phyloP scores from a whole-genome alignment of 2,797 vertebrate species.

The Pitangus sulphuratus region DNA sequence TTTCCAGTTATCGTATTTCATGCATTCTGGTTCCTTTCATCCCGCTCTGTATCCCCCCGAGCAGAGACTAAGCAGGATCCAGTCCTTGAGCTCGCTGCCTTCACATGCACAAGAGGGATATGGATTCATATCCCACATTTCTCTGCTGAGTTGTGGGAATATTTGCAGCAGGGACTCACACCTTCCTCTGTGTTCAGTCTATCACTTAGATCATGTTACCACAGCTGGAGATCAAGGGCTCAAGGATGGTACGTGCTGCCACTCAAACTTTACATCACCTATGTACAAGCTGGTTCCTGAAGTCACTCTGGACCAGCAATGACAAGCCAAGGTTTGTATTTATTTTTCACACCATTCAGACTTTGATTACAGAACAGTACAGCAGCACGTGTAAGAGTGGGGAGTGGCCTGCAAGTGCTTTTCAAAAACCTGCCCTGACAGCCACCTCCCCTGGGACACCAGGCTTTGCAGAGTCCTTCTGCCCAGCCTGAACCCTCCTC shows the following conservation, averaged over 20 bases:
- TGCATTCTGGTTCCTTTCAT: slow-evolving; percentile 47
- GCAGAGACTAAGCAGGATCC: neutral
- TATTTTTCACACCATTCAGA: neutral
- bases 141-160: neutral
- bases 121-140: neutral
- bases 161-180: neutral
- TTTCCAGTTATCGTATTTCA: slow-evolving; percentile 60
- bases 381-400: neutral
- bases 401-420: neutral
- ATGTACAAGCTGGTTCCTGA: neutral
- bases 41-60: neutral
- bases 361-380: neutral
- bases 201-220: neutral
- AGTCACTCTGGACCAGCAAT: neutral
- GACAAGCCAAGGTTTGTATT: neutral
- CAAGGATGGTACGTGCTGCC: neutral
- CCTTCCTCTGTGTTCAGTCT: neutral
- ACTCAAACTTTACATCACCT: neutral
- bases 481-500: neutral
- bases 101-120: neutral
- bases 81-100: neutral
- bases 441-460: neutral
- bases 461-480: neutral
- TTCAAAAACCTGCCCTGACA: neutral
- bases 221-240: neutral